Evolutionary conservation across 1,140 invertebrate species (phyloP).

Genomic region (Akabosia matsudoensis): DNA sequence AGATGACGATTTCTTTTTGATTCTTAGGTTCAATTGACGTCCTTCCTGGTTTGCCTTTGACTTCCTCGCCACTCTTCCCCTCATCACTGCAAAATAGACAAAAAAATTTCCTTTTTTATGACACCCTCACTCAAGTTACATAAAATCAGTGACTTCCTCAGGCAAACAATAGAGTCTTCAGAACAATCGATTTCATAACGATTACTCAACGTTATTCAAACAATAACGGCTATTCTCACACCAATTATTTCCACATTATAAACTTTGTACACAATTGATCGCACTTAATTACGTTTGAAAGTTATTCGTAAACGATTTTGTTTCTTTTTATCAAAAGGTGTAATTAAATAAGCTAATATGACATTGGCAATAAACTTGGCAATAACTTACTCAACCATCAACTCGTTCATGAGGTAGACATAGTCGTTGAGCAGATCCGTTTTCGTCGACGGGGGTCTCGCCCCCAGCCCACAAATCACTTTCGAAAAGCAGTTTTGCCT

Average conservation of each 20-base stretch:
- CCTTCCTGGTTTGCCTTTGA: slow-evolving; percentile 3
- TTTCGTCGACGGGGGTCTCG: slow-evolving; percentile 26
- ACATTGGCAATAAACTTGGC: neutral
- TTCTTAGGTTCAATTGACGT: neutral
- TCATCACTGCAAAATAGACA: neutral
- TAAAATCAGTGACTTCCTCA: neutral
- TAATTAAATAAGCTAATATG: neutral
- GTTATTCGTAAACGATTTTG: neutral
- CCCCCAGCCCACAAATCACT: slow-evolving; percentile 32
- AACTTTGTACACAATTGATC: too few species aligned
- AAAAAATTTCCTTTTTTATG: neutral
- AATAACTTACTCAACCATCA: slow-evolving; percentile 10
- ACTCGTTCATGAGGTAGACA: slow-evolving; percentile 32
- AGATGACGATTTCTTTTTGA: slow-evolving; percentile 3
- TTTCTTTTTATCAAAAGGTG: neutral
- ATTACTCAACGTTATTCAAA: too few species aligned
- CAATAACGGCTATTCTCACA: too few species aligned
- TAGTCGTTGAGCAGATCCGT: slow-evolving; percentile 33
- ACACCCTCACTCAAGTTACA: neutral
- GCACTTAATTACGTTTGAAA: too few species aligned
- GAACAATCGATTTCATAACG: too few species aligned
- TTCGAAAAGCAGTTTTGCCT: slow-evolving; percentile 36
- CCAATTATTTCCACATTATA: too few species aligned
- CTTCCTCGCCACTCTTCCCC: neutral
- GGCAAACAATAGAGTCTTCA: neutral